Evolutionary conservation across 2,113 vertebrate species (phyloP).

Genomic region (Aspiorhynchus laticeps): DNA sequence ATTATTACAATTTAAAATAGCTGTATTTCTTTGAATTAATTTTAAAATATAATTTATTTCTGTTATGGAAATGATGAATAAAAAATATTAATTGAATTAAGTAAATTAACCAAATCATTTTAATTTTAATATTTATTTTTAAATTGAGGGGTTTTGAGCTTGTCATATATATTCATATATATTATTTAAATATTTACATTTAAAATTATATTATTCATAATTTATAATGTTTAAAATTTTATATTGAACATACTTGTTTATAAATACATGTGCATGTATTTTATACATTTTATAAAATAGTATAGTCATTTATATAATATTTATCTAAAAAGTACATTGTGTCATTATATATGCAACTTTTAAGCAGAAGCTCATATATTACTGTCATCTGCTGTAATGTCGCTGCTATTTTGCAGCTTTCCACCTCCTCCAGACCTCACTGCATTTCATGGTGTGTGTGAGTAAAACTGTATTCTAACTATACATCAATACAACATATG

Average conservation of each 20-base stretch:
- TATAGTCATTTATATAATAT: background rate
- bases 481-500: background rate
- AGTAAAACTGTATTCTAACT: conserved; percentile 2
- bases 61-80: background rate
- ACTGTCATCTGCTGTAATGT: background rate
- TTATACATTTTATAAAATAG: background rate
- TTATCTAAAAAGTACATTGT: background rate
- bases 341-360: no score
- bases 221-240: background rate
- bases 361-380: background rate
- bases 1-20: no score
- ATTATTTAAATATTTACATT: background rate
- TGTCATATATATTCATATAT: no score
- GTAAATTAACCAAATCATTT: background rate
- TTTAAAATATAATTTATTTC: background rate
- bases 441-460: background rate
- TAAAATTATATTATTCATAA: background rate
- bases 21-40: background rate
- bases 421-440: background rate
- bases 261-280: background rate
- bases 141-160: background rate
- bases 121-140: background rate
- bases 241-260: background rate
- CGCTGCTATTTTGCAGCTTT: conserved; percentile 19
- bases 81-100: background rate